These are phyloP conservation scores for Enteromius argenteus DNA, from an alignment of 2,797 vertebrate species.

Conservation along the genomic window DNA sequence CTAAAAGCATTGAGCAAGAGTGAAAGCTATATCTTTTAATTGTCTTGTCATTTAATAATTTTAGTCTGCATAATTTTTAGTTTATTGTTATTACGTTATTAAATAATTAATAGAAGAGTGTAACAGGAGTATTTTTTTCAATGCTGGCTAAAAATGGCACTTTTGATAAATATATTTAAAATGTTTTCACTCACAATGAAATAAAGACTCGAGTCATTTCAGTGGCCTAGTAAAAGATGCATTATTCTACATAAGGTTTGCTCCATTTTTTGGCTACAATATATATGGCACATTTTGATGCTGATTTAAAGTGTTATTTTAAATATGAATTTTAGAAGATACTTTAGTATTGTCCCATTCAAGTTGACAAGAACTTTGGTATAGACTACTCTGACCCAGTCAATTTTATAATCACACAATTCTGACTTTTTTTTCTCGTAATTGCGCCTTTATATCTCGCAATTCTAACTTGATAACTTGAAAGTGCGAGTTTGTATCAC, in stretches of 20 bases:
- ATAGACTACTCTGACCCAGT: neutral
- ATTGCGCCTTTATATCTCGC: too few relatives aligned
- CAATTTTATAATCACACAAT: too few relatives aligned
- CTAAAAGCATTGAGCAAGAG: slow-evolving; percentile 42
- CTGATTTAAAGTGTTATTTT: too few relatives aligned
- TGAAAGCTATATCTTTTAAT: slow-evolving; percentile 26
- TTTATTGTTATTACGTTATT: neutral
- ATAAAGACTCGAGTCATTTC: neutral
- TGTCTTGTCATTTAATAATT: neutral
- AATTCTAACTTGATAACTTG: too few relatives aligned
- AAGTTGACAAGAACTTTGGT: neutral
- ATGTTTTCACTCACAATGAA: neutral
- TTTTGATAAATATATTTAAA: slow-evolving; percentile 28
- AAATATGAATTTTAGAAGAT: neutral
- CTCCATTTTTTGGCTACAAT: neutral
- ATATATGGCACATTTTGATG: neutral
- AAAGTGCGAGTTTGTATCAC: too few relatives aligned
- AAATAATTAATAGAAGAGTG: neutral
- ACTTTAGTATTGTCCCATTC: neutral
- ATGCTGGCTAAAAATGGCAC: neutral
- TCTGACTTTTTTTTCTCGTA: too few relatives aligned
- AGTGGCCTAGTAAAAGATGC: neutral
- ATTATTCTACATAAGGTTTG: neutral
- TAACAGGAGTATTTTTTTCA: neutral
- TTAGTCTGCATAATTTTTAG: neutral